phyloP scores from a whole-genome alignment of 2,888 invertebrate species.

The Tanaodytes sp. region DNA sequence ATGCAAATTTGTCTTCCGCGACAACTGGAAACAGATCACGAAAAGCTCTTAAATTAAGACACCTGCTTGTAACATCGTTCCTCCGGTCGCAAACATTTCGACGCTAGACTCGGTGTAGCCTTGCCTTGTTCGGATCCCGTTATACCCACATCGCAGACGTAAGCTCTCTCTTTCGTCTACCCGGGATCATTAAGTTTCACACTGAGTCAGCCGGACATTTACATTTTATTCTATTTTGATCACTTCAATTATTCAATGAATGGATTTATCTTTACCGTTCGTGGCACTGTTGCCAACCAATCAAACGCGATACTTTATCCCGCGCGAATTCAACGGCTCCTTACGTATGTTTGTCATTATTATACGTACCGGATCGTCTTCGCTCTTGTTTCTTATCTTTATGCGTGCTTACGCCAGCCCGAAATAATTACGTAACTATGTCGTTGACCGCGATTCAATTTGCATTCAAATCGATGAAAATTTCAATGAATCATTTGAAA shows the following conservation, averaged over 20 bases:
- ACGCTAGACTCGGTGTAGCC: conserved; percentile 44
- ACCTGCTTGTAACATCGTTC: conserved; percentile 38
- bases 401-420: conserved; percentile 19
- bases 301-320: conserved; percentile 46
- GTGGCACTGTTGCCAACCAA: conserved; percentile 43
- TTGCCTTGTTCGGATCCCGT: conserved; percentile 47
- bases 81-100: conserved; percentile 37
- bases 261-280: conserved; percentile 49
- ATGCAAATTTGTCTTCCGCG: conserved; percentile 41
- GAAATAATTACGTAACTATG: conserved; percentile 36
- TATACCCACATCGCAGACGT: conserved; percentile 43
- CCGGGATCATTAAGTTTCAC: conserved; percentile 46
- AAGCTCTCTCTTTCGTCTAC: conserved; percentile 55
- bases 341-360: conserved; percentile 36
- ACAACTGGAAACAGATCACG: conserved; percentile 40
- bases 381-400: conserved; percentile 28
- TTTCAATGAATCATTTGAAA: no score
- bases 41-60: conserved; percentile 47
- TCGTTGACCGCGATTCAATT: conserved; percentile 36
- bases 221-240: conserved; percentile 50
- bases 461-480: conserved; percentile 13
- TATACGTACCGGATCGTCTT: conserved; percentile 36
- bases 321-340: conserved; percentile 31
- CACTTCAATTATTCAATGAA: conserved; percentile 50
- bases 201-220: conserved; percentile 48